phyloP scores from a whole-genome alignment of 2,888 invertebrate genomes.

The Myopa tessellatipennis region DNA sequence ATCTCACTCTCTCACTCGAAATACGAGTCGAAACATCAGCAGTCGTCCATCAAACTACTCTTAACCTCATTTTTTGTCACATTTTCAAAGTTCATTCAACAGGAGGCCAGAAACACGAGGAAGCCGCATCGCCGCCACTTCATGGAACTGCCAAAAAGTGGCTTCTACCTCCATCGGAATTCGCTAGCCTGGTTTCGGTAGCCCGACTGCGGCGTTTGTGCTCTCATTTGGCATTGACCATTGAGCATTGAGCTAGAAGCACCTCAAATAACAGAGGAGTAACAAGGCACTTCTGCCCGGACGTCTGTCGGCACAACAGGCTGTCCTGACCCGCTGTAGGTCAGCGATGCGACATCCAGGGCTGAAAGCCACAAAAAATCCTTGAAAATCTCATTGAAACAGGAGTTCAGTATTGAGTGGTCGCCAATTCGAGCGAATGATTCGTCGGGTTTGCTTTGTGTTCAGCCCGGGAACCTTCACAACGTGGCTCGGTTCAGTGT shows the following conservation, averaged over 20 bases:
- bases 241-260: neutral
- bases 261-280: neutral
- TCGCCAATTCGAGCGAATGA: neutral
- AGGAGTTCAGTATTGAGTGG: conserved; percentile 56
- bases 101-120: conserved; percentile 54
- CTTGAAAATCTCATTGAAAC: conserved; percentile 62
- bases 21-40: too few relatives aligned
- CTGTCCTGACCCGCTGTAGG: neutral
- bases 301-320: neutral
- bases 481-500: too few relatives aligned
- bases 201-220: neutral
- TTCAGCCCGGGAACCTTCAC: too few relatives aligned
- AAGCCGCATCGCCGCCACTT: neutral
- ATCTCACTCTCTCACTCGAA: too few relatives aligned
- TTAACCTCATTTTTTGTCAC: conserved; percentile 59
- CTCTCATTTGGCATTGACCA: neutral
- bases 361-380: conserved; percentile 57
- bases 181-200: neutral
- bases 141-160: conserved; percentile 23
- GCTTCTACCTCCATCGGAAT: neutral
- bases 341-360: conserved; percentile 43
- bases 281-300: neutral
- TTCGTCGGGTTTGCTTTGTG: too few relatives aligned
- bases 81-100: conserved; percentile 57
- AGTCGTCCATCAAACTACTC: neutral